Evolutionary conservation across 2,888 invertebrate genomes (phyloP), one percentile per base, ranked within the genome.

Genomic region (Scaptomyza reducta): DNA sequence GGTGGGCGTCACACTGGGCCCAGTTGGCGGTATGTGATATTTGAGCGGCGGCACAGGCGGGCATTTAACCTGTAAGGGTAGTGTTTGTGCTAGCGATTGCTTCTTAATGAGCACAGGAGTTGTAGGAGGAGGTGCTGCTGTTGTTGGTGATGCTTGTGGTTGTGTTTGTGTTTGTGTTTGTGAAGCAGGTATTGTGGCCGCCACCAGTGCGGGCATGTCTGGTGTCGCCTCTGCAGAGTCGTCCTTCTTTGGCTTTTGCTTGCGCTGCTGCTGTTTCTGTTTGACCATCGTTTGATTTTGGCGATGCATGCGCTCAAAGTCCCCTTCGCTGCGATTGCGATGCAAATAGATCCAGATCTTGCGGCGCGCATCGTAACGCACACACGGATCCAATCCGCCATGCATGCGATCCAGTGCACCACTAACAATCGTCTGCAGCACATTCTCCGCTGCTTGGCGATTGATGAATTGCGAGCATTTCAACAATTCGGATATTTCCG

Each of bases 341-440:
- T 98, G 98, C 58, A 98, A 92, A 91, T 98, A 98, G n/a, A 98
- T 96, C 99, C 99, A 99, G 31, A 97, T 94, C 85, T 98, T 98
- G 5, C 97, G 94, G 82, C 96, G 95, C 1, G 96, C 95, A 90
- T 98, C 98, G 89, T 98, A 98, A 84, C 97, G 96, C 1, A 98
- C 98, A 84, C 98, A 97, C 0, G 98, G 98, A 92, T 98, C 98
- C 0, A 93, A 91, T 76, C 98, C 96, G 10, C 96, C 96, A 84
- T 98, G 96, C 90, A 99, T 94, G 16, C 98, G 93, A 89, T 99
- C 98, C 47, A 99, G 91, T 0, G 98, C 97, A 0, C 97, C 96
- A 66, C 97, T 97, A 0, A 98, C 96, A 0, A 97, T 97, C 2
- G 95, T 95, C 79, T 97, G 95, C 1, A 92, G 57, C 2, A 92